These are phyloP conservation scores for Zaprionus vittiger DNA, from an alignment of 1,140 invertebrate species.

Conservation along the genomic window DNA sequence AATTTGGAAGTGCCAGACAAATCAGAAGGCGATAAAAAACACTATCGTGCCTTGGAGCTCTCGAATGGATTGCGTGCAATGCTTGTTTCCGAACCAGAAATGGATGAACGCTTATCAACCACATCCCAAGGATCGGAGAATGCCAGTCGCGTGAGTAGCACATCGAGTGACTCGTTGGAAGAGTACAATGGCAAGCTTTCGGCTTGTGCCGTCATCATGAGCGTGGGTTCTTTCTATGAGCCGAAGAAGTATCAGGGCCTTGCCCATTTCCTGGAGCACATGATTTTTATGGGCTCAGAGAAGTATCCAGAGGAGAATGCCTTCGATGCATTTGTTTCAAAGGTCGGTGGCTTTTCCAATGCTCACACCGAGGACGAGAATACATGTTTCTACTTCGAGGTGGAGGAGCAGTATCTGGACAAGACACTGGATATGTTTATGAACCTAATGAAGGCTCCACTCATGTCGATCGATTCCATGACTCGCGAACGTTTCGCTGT, in stretches of 20 bases:
- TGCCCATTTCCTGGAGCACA: conserved; percentile 97
- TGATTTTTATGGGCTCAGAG: conserved; percentile 96
- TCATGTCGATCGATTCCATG: conserved; percentile 94
- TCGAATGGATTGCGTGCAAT: conserved; percentile 58
- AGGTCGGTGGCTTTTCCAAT: conserved; percentile 92
- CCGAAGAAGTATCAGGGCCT: conserved; percentile 92
- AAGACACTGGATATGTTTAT: conserved; percentile 93
- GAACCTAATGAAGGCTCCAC: conserved; percentile 94
- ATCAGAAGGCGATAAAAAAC: conserved; percentile 56
- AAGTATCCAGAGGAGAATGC: conserved; percentile 94
- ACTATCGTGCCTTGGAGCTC: conserved; percentile 44
- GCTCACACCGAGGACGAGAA: conserved; percentile 93
- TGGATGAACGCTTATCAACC: neutral
- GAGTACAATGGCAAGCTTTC: conserved; percentile 85
- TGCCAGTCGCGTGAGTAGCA: neutral
- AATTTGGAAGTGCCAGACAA: conserved; percentile 53
- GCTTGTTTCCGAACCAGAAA: conserved; percentile 43
- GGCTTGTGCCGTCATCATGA: conserved; percentile 89
- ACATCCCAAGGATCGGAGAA: neutral
- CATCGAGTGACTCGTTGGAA: conserved; percentile 34
- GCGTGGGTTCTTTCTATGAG: conserved; percentile 88
- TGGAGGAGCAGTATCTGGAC: conserved; percentile 90
- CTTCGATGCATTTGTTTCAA: conserved; percentile 92
- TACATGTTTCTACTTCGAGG: conserved; percentile 95
- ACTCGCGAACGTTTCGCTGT: conserved; percentile 94